Evolutionary conservation across 2,797 vertebrate genomes (phyloP).

Genomic region (Eremophila alpestris): DNA sequence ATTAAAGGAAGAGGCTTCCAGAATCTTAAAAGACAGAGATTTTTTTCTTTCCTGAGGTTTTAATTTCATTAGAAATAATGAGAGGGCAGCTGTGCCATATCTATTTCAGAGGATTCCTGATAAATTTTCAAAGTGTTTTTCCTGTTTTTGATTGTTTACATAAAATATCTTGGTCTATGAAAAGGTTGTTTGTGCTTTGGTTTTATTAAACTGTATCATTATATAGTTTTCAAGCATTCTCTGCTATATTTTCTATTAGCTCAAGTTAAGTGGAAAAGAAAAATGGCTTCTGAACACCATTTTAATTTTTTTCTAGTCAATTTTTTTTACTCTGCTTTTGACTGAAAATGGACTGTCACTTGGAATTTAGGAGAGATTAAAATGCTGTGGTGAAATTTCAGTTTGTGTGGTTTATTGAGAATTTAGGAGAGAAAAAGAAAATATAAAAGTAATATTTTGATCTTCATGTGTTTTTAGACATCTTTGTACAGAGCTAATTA

Average conservation of each 20-base stretch:
- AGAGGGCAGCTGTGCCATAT: not conserved
- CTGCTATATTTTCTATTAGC: not conserved
- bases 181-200: not conserved
- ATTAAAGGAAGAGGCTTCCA: constrained; percentile 37
- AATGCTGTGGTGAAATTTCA: not conserved
- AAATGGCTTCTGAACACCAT: not conserved
- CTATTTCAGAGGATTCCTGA: not conserved
- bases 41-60: constrained; percentile 9
- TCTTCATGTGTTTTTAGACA: not conserved
- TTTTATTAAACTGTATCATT: not conserved
- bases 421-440: not conserved
- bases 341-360: not conserved
- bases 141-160: not conserved
- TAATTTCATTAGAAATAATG: constrained; percentile 26
- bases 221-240: not conserved
- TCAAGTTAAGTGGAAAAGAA: not conserved
- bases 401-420: not conserved
- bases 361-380: not conserved
- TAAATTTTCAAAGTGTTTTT: not conserved
- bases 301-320: not conserved
- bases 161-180: not conserved
- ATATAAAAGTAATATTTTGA: not conserved
- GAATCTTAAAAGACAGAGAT: constrained; percentile 24
- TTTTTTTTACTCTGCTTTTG: not conserved
- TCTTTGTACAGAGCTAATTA: not conserved